phyloP scores from a whole-genome alignment of 2,797 vertebrate genomes.

The Eupleurogrammus muticus region DNA sequence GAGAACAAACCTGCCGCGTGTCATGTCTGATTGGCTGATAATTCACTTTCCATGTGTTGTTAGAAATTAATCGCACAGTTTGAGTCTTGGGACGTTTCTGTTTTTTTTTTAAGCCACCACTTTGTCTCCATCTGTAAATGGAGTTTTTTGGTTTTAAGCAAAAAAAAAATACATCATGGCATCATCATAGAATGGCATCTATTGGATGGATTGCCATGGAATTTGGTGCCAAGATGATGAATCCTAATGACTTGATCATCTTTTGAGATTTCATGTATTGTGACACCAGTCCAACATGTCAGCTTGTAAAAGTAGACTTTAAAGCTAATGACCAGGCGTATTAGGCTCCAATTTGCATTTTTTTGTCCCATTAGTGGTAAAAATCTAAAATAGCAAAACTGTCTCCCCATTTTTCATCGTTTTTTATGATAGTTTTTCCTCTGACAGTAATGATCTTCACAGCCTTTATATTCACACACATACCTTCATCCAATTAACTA shows the following conservation, averaged over 20 bases:
- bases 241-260: conserved; percentile 1
- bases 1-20: conserved; percentile 20
- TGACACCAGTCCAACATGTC: background rate
- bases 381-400: background rate
- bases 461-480: background rate
- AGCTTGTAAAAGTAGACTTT: background rate
- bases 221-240: background rate
- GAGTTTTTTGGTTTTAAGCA: background rate
- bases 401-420: background rate
- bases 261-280: background rate
- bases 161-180: too few relatives aligned
- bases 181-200: too few relatives aligned
- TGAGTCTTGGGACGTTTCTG: background rate
- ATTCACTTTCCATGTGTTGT: conserved; percentile 37
- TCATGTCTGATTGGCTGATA: conserved; percentile 28
- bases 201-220: background rate
- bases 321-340: background rate
- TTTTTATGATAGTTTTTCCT: background rate
- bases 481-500: background rate
- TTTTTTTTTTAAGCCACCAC: conserved; percentile 14
- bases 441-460: background rate
- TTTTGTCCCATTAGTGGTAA: conserved; percentile 3
- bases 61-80: conserved; percentile 19
- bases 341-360: background rate
- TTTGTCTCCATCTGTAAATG: background rate